phyloP scores from a whole-genome alignment of 1,140 invertebrate genomes.

The Drosophila subobscura region DNA sequence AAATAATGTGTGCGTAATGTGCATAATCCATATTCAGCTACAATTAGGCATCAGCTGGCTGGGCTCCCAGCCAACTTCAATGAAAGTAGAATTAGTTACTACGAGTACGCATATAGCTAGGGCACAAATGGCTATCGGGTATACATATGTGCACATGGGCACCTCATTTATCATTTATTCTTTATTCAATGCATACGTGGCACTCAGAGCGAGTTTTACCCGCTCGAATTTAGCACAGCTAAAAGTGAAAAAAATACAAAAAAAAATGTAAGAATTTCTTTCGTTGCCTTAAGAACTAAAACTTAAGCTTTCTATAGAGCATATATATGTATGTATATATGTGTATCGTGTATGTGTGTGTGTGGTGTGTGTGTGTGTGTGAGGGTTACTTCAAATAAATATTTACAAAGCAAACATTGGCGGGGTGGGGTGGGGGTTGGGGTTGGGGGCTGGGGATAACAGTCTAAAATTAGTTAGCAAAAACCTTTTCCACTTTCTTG shows the following conservation, averaged over 20 bases:
- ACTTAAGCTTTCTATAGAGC: constrained; percentile 41
- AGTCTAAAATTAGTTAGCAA: background rate
- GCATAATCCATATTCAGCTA: constrained; percentile 72
- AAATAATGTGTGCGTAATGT: constrained; percentile 1
- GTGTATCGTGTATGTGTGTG: constrained; percentile 20
- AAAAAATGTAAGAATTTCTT: constrained; percentile 15
- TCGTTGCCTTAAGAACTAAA: constrained; percentile 48
- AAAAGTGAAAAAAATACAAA: constrained; percentile 32
- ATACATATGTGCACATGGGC: constrained; percentile 33
- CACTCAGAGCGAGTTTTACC: constrained; percentile 31
- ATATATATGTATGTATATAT: constrained; percentile 26
- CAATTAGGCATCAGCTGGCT: constrained; percentile 50
- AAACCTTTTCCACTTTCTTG: constrained; percentile 15
- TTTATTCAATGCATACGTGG: constrained; percentile 65
- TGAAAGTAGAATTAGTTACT: constrained; percentile 30
- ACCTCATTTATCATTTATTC: constrained; percentile 23
- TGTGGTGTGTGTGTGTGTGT: constrained; percentile 25
- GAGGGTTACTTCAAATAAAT: constrained; percentile 72
- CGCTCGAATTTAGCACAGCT: constrained; percentile 68
- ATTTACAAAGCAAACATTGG: constrained; percentile 69
- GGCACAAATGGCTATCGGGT: constrained; percentile 27
- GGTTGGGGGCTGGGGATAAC: background rate
- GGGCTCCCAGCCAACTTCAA: constrained; percentile 35
- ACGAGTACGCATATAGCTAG: constrained; percentile 41
- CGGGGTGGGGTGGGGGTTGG: background rate